Percentiles rank a stretch among this genome's conserved stretches.
Evolutionary conservation across 2,797 vertebrate species (phyloP).

Genomic region (Etheostoma nigrum): DNA sequence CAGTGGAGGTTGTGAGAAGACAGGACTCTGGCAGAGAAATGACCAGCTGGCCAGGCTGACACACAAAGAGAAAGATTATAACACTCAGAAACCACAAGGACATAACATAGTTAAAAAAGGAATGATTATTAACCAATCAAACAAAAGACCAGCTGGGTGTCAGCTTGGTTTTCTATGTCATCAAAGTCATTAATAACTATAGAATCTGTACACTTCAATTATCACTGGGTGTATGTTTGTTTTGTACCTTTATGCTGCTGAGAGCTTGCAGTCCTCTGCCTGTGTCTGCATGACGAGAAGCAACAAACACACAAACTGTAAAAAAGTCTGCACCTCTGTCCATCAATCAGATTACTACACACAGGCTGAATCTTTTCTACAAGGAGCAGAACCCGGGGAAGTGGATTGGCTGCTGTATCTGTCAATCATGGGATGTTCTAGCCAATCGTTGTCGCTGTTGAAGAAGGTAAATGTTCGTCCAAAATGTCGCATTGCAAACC

Average conservation of each 20-base stretch:
- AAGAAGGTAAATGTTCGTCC: neutral
- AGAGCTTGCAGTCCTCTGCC: conserved; percentile 91
- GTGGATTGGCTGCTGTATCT: neutral
- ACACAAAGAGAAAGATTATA: neutral
- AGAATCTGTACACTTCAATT: neutral
- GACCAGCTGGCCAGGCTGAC: conserved; percentile 85
- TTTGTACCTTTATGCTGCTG: conserved; percentile 84
- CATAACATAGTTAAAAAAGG: neutral
- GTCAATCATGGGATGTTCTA: neutral
- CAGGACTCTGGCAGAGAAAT: conserved; percentile 93
- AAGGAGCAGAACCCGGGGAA: neutral
- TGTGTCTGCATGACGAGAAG: conserved; percentile 81
- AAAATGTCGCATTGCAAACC: neutral
- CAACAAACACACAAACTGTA: neutral
- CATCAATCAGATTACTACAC: neutral
- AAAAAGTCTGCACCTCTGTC: neutral
- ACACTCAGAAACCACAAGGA: no score
- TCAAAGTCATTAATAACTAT: neutral
- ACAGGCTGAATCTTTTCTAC: neutral
- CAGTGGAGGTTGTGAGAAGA: conserved; percentile 90
- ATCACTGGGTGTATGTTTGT: neutral
- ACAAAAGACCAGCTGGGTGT: neutral
- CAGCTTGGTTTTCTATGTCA: neutral
- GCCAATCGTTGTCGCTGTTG: neutral
- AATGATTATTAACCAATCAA: neutral